phyloP scores from a whole-genome alignment of 2,797 vertebrate species.

The Salmo trutta region DNA sequence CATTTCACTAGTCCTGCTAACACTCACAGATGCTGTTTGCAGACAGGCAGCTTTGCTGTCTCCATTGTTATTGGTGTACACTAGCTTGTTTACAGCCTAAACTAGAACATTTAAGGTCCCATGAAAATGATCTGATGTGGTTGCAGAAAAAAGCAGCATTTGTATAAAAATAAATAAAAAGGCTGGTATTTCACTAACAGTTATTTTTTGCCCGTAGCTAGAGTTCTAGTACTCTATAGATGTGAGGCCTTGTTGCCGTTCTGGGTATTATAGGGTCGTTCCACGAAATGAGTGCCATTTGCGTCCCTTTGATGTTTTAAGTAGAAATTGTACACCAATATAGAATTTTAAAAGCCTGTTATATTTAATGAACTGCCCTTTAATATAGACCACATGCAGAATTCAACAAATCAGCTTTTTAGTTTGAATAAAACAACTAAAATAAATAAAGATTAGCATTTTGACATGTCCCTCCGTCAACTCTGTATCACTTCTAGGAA shows the following conservation, averaged over 20 bases:
- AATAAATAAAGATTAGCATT: too few species aligned
- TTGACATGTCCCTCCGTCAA: too few species aligned
- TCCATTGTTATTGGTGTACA: constrained; percentile 37
- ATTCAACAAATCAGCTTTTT: too few species aligned
- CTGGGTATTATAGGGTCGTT: neutral
- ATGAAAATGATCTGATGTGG: constrained; percentile 36
- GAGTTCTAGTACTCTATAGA: constrained; percentile 15
- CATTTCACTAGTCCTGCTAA: neutral
- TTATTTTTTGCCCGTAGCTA: constrained; percentile 35
- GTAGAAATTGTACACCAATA: too few species aligned
- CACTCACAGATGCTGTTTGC: neutral
- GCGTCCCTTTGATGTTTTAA: too few species aligned
- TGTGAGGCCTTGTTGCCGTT: constrained; percentile 29
- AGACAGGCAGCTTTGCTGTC: constrained; percentile 17
- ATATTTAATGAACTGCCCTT: too few species aligned
- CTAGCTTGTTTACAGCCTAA: constrained; percentile 46
- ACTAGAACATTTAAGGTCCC: constrained; percentile 60
- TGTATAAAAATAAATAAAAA: constrained; percentile 70
- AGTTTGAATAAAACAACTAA: too few species aligned
- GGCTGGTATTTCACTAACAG: constrained; percentile 37
- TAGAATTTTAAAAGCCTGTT: too few species aligned
- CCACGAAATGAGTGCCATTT: too few species aligned
- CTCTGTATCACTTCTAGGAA: too few species aligned
- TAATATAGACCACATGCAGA: too few species aligned
- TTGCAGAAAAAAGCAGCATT: constrained; percentile 55